Base-by-base conservation (phyloP, 2,797 vertebrate genomes). In the Malurus splendens region DNA sequence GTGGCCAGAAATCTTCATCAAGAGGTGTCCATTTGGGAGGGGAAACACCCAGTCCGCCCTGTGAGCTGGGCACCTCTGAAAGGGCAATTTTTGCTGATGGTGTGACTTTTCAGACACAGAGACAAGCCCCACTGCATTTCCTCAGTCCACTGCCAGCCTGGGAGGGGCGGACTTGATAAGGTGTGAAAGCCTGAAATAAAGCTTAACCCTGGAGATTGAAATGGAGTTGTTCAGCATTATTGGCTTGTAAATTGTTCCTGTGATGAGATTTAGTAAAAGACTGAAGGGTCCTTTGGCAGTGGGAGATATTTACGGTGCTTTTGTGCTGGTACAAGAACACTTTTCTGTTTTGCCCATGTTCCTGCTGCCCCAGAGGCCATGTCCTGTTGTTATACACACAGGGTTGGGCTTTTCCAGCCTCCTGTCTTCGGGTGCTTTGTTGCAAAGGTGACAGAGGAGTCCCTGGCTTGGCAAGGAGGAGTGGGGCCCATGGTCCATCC, bases 211-310 rank as follows among this genome's bases (percentile, higher is more conserved):
- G 83, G 83, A 75, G 81, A 61, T 12, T 79, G 82, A 86, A 92
- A 68, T 66, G 80, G 83, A 90, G 67, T 59, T 82, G 87, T 87
- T 91, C 95, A 61, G 76, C 61, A 64, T 89, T 87, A 90, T 94
- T 85, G 89, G 87, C 91, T 90, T 91, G 82, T 87, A 90, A 95
- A 92, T 92, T 87, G 79, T 87, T 47, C 93, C 93, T 81, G 64
- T 83, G 87, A 82, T 89, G 91, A 89, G 87, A 78, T 90, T 94
- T 87, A 94, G 77, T 73, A 57, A 90, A 91, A 93, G 90, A 76
- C 81, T 75, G 88, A 92, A 76, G 81, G 89, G 82, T 84, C 93
- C 87, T 86, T 71, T 78, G 66, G 82, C 90, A 89, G 72, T 76
- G 56, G 51, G 76, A 82, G 90, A 87, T 87, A 93, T 95, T 96